phyloP scores from a whole-genome alignment of 2,888 invertebrate species.

The Dromius quadrimaculatus region DNA sequence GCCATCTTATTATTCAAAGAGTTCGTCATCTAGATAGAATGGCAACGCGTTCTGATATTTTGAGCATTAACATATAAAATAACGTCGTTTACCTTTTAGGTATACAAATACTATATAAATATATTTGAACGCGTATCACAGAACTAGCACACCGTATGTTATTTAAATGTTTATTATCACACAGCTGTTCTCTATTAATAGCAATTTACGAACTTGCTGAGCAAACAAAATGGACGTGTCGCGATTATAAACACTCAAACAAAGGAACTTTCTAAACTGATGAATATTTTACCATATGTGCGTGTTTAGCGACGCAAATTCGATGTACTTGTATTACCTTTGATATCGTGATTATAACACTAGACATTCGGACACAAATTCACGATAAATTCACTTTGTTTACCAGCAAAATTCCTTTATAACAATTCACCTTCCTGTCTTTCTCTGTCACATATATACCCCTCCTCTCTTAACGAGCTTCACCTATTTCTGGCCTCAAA shows the following conservation, averaged over 20 bases:
- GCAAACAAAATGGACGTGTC: constrained; percentile 65
- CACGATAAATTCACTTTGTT: constrained; percentile 49
- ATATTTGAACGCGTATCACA: constrained; percentile 54
- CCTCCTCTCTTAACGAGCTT: constrained; percentile 1
- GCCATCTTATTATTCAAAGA: constrained; percentile 53
- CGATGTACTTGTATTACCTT: constrained; percentile 49
- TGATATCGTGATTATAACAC: constrained; percentile 48
- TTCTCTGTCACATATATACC: constrained; percentile 48
- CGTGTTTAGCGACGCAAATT: constrained; percentile 51
- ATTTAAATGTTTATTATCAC: constrained; percentile 53
- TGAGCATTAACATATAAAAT: constrained; percentile 48
- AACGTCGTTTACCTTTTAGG: constrained; percentile 48
- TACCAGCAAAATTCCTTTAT: constrained; percentile 52
- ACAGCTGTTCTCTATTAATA: constrained; percentile 54
- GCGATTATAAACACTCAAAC: constrained; percentile 59
- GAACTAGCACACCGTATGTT: constrained; percentile 54
- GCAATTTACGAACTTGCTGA: constrained; percentile 53
- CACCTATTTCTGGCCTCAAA: constrained; percentile 49
- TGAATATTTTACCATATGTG: constrained; percentile 55
- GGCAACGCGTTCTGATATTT: constrained; percentile 46
- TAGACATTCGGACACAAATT: constrained; percentile 44
- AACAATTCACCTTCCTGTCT: constrained; percentile 52
- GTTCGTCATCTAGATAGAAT: constrained; percentile 53
- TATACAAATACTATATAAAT: constrained; percentile 51
- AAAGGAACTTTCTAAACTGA: constrained; percentile 63